Conservation (phyloP, 2,797 vertebrate species). For the Pelodytes ibericus region DNA sequence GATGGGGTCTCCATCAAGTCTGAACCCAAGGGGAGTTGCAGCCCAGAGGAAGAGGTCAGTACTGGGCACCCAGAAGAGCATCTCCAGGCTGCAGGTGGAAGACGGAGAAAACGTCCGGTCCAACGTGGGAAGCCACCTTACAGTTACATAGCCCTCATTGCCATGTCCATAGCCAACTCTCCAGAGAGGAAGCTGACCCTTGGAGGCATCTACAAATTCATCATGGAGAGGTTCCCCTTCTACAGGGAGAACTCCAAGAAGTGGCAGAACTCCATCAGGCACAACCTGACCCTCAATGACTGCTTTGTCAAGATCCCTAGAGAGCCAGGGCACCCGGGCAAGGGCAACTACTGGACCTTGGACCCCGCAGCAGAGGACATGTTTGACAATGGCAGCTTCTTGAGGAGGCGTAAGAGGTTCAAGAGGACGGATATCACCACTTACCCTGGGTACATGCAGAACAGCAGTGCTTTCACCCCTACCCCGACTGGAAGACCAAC, state of each 20-base stretch:
- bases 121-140: slow-evolving; percentile 95
- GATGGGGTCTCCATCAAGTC: slow-evolving; percentile 78
- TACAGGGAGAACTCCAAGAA: slow-evolving; percentile 95
- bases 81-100: slow-evolving; percentile 71
- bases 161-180: slow-evolving; percentile 96
- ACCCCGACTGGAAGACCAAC: slow-evolving; percentile 74
- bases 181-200: slow-evolving; percentile 92
- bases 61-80: slow-evolving; percentile 72
- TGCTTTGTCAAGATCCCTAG: slow-evolving; percentile 91
- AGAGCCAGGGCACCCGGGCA: slow-evolving; percentile 89
- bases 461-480: slow-evolving; percentile 83
- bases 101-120: slow-evolving; percentile 89
- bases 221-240: slow-evolving; percentile 95
- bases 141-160: slow-evolving; percentile 96
- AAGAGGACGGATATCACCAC: slow-evolving; percentile 89
- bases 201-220: slow-evolving; percentile 96
- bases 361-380: slow-evolving; percentile 93
- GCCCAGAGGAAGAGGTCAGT: slow-evolving; percentile 65
- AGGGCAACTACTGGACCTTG: slow-evolving; percentile 92
- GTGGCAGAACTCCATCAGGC: slow-evolving; percentile 97
- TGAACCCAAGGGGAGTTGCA: slow-evolving; percentile 75
- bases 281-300: slow-evolving; percentile 93
- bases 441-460: slow-evolving; percentile 85
- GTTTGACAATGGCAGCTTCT: slow-evolving; percentile 91
- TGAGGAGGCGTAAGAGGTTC: slow-evolving; percentile 83